These are phyloP conservation scores for Gastracanthus pulcherrimus DNA, from an alignment of 2,888 invertebrate species.

Conservation along the genomic window DNA sequence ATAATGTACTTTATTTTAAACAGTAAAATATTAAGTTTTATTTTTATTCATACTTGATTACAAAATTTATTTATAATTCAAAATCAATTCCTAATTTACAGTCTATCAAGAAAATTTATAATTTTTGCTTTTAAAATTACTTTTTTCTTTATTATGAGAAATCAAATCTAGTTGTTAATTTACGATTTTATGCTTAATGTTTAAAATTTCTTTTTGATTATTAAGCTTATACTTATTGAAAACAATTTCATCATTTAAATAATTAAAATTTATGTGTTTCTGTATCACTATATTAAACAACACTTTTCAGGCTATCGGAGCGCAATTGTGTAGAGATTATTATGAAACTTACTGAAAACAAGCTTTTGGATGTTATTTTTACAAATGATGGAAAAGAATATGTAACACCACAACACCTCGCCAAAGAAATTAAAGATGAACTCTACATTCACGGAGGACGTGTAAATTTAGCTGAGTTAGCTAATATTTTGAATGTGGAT, in stretches of 20 bases:
- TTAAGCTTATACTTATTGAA: too few species aligned
- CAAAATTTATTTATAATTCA: not conserved
- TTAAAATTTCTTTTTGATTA: too few species aligned
- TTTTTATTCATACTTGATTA: too few species aligned
- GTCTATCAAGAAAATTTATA: not conserved
- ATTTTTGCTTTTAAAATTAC: not conserved
- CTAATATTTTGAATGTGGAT: conserved; percentile 93
- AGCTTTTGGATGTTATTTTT: conserved; percentile 93
- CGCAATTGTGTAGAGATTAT: conserved; percentile 98
- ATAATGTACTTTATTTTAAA: too few species aligned
- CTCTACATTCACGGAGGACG: conserved; percentile 92
- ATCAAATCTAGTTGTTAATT: too few species aligned
- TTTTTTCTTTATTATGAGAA: too few species aligned
- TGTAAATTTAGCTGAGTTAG: conserved; percentile 92
- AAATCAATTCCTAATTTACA: conserved; percentile 5
- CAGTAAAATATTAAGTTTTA: too few species aligned
- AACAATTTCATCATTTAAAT: too few species aligned
- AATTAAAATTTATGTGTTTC: too few species aligned
- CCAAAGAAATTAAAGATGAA: conserved; percentile 94
- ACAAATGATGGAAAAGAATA: conserved; percentile 99
- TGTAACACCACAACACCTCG: conserved; percentile 93
- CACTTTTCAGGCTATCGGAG: conserved; percentile 86
- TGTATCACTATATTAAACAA: too few species aligned
- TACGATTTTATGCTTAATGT: conserved; percentile 38
- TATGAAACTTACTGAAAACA: conserved; percentile 89